Evolutionary conservation across 2,113 vertebrate species (phyloP).

Genomic region (Actenoides lindsayi): DNA sequence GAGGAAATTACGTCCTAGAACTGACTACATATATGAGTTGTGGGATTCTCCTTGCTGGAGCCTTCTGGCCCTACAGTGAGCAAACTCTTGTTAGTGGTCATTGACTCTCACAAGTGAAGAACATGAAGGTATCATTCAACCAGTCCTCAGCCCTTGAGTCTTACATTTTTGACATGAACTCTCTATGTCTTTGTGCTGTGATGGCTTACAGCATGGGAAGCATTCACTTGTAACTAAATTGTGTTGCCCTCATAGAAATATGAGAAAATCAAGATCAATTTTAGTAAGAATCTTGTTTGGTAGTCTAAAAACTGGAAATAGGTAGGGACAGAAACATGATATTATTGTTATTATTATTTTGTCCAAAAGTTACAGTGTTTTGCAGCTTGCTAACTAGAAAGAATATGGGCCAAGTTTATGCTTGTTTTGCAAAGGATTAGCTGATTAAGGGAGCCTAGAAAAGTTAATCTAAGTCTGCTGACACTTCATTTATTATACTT

Average conservation of each 20-base stretch:
- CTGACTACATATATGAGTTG: neutral
- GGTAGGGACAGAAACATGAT: neutral
- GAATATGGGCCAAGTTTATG: neutral
- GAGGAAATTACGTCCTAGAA: neutral
- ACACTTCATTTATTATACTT: conserved; percentile 7
- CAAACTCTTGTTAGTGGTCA: neutral
- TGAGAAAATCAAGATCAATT: neutral
- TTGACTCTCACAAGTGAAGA: no score
- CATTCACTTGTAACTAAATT: neutral
- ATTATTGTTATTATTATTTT: neutral
- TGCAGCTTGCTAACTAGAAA: neutral
- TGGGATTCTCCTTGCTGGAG: neutral
- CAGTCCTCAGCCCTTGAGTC: neutral
- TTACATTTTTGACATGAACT: neutral
- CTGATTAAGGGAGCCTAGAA: neutral
- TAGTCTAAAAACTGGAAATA: neutral
- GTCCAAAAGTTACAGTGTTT: neutral
- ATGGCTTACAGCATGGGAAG: neutral
- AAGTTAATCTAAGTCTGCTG: neutral
- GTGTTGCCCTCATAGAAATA: neutral
- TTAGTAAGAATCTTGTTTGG: neutral
- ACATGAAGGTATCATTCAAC: neutral
- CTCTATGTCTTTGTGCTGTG: neutral
- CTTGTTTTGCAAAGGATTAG: conserved; percentile 29
- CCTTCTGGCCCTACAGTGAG: neutral